Evolutionary conservation across 2,113 vertebrate genomes (phyloP).

Genomic region (Dromiciops gliroides): DNA sequence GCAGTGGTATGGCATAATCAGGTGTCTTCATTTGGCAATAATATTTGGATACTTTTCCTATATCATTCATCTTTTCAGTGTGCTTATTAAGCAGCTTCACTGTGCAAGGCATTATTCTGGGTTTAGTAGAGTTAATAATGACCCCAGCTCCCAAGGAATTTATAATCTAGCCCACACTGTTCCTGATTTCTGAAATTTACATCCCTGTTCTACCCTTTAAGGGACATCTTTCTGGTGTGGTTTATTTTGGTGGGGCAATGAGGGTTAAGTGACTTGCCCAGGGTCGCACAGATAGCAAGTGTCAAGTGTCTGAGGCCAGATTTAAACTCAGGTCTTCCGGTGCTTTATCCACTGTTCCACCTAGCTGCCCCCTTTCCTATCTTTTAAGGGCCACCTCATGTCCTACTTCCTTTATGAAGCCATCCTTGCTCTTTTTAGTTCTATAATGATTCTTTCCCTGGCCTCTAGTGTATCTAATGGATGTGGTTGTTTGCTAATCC

Average conservation of each 20-base stretch:
- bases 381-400: background rate
- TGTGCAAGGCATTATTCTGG: background rate
- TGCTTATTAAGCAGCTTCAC: background rate
- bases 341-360: too few species aligned
- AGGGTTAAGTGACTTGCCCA: too few species aligned
- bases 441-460: background rate
- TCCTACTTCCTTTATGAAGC: background rate
- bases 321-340: too few species aligned
- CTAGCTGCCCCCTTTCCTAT: too few species aligned
- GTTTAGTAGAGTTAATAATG: background rate
- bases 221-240: background rate
- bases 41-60: constrained; percentile 48
- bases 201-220: background rate
- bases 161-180: background rate
- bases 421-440: background rate
- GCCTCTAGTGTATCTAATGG: background rate
- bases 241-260: too few species aligned
- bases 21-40: background rate
- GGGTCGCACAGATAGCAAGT: too few species aligned
- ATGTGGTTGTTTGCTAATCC: background rate
- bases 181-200: background rate
- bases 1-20: background rate
- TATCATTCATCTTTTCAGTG: background rate
- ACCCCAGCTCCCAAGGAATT: background rate
- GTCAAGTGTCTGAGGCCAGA: too few species aligned